Conservation (phyloP, 2,888 invertebrate species). For the Strigamia maritima region DNA sequence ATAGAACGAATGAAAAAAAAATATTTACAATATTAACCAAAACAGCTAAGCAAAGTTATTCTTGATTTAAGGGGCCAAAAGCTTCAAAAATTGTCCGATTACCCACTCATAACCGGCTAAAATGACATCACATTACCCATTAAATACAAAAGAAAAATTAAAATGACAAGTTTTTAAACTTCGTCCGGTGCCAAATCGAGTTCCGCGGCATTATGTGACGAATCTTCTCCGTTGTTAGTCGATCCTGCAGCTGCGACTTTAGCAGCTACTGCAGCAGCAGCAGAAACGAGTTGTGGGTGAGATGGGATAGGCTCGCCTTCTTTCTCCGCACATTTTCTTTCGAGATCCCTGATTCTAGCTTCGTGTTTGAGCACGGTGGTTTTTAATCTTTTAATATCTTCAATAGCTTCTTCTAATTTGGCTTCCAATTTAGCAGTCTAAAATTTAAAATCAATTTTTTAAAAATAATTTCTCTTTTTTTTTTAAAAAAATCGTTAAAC, state of each 20-base stretch:
- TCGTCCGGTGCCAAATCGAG: constrained; percentile 42
- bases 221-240: constrained; percentile 31
- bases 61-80: background rate
- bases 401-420: constrained; percentile 73
- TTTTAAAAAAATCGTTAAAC: too few relatives aligned
- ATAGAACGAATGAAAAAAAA: background rate
- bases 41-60: background rate
- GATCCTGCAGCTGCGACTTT: constrained; percentile 11
- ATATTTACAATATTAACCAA: background rate
- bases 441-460: constrained; percentile 33
- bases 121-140: constrained; percentile 7
- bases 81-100: constrained; percentile 10
- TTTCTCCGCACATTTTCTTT: constrained; percentile 55
- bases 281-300: constrained; percentile 24
- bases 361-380: constrained; percentile 93
- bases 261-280: background rate
- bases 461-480: too few relatives aligned
- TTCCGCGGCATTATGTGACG: constrained; percentile 35
- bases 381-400: constrained; percentile 86
- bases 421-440: constrained; percentile 65
- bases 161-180: constrained; percentile 38
- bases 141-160: background rate
- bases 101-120: background rate
- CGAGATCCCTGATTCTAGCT: constrained; percentile 75
- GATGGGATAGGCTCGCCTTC: constrained; percentile 31